Evolutionary conservation across 2,113 vertebrate genomes (phyloP), one percentile per base, ranked within the genome.

Genomic region (Oreochromis niloticus): DNA sequence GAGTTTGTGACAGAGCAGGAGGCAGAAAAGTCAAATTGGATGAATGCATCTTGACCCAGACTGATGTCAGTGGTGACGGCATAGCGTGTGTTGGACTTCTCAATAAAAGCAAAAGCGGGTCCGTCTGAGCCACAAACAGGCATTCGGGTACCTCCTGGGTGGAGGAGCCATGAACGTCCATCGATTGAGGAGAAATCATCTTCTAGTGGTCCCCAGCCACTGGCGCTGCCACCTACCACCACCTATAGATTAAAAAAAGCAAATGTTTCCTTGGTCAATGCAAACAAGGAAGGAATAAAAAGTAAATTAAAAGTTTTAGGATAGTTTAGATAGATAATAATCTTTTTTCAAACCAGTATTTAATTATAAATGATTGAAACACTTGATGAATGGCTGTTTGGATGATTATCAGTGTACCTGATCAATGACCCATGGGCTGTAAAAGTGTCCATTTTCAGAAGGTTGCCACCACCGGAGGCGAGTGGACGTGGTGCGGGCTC

Each of bases 391-490:
- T 24, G 43, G 22, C 82, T 71, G 17, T 17, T n/a, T 11, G 4
- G 22, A 85, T 73, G 46, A n/a, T 78, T 34, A 52, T 78, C 16
- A 41, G 5, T 78, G 22, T 89, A 96, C 96, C 95, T 97, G 96
- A 90, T 97, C 96, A 88, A 99, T 99, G 68, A 99, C 99, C 99
- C 99, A 99, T 19, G 99, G 98, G 24, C 98, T 99, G 90, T 98
- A 98, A 95, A 99, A 99, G 85, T 99, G 98, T 27, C 98, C 98
- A 0, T 97, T 98, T 66, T 98, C 98, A 0, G 98, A 99, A 0
- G 99, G 99, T 2, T 99, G 99, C 99, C 99, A 99, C 99, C 98
- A 99, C 88, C 98, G 98, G 13, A 99, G 96, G 6, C 98, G 97
- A 2, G 98, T 98, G 73, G 97, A 97, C 11, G 94, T 34, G 0